Conservation (phyloP, 2,888 invertebrate genomes). For the Cryptophagus acutangulus region DNA sequence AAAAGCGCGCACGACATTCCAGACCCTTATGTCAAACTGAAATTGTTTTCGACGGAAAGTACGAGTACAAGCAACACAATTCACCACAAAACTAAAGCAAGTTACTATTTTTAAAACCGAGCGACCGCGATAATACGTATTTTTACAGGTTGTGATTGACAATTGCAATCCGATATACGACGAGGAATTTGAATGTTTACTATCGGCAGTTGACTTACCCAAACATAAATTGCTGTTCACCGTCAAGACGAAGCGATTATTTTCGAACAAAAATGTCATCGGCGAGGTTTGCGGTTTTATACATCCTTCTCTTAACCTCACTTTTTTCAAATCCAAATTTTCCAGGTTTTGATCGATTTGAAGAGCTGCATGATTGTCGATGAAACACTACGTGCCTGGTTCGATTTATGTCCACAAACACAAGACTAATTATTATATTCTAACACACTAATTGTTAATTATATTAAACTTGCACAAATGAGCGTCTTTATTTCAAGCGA, state of each 20-base stretch:
- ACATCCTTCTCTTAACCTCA: conserved; percentile 10
- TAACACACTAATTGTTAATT: no score
- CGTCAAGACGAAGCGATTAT: conserved; percentile 75
- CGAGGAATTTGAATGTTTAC: conserved; percentile 80
- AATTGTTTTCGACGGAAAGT: conserved; percentile 75
- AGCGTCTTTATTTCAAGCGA: no score
- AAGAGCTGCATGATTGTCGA: conserved; percentile 59
- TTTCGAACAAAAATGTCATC: conserved; percentile 62
- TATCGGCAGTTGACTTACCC: conserved; percentile 71
- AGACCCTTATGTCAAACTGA: conserved; percentile 84
- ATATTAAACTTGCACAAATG: no score
- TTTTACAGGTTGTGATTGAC: conserved; percentile 63
- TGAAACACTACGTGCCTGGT: conserved; percentile 40
- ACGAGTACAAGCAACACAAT: conserved; percentile 52
- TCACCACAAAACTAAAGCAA: conserved; percentile 29
- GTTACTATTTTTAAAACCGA: conserved; percentile 2
- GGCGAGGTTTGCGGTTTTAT: conserved; percentile 36
- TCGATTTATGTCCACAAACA: not conserved
- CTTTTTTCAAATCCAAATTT: conserved; percentile 30
- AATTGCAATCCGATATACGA: conserved; percentile 84
- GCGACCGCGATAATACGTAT: not conserved
- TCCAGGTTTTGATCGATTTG: conserved; percentile 61
- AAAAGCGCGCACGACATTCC: conserved; percentile 79
- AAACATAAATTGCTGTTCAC: conserved; percentile 71
- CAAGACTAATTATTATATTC: not conserved